These are phyloP conservation scores for Xanthorhoe designata DNA, from an alignment of 2,888 invertebrate species.

Conservation along the genomic window DNA sequence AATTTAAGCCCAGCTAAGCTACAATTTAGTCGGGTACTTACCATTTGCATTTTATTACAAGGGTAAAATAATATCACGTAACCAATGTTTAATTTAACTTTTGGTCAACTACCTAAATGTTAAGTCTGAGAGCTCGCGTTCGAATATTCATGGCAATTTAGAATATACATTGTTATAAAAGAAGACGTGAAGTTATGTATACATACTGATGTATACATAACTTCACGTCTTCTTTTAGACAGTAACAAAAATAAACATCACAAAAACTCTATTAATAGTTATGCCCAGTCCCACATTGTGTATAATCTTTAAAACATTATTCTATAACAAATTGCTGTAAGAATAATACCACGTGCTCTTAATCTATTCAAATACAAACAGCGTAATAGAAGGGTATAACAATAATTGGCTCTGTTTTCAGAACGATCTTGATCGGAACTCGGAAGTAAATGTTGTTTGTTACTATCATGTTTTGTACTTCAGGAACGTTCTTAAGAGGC, in stretches of 20 bases:
- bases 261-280: too few relatives aligned
- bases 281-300: too few relatives aligned
- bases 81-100: constrained; percentile 37
- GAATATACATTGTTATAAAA: too few relatives aligned
- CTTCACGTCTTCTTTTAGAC: too few relatives aligned
- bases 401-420: constrained; percentile 36
- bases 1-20: constrained; percentile 11
- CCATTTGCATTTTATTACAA: constrained; percentile 27
- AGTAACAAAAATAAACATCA: too few relatives aligned
- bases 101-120: constrained; percentile 32
- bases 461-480: constrained; percentile 29
- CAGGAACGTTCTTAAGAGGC: constrained; percentile 23
- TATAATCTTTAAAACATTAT: too few relatives aligned
- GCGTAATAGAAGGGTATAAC: constrained; percentile 28
- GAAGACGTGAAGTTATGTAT: too few relatives aligned
- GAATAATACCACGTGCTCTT: neutral
- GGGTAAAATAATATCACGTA: constrained; percentile 31
- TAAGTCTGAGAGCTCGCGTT: constrained; percentile 13
- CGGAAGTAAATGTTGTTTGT: constrained; percentile 31
- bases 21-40: constrained; percentile 21
- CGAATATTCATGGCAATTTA: too few relatives aligned
- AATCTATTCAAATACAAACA: constrained; percentile 30
- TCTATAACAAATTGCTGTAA: neutral
- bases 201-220: too few relatives aligned
- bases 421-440: constrained; percentile 37